These are phyloP conservation scores for Bergia sp. DNA, from an alignment of 92 coral and sea anemone genomes.

Conservation along the genomic window DNA sequence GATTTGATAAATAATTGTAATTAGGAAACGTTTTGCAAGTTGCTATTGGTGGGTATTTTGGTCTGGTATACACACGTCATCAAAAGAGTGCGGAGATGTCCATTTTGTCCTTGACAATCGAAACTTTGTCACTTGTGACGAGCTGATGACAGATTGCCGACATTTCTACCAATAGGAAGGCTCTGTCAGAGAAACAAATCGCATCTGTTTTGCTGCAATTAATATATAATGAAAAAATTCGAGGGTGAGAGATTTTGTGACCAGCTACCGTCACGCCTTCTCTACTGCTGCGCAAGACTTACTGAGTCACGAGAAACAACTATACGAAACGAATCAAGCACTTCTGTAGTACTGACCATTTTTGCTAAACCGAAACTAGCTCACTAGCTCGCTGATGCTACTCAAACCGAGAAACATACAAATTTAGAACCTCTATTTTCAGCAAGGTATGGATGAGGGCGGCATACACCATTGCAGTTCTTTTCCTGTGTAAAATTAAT, in stretches of 20 bases:
- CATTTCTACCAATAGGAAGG: conserved; percentile 60
- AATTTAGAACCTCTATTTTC: not conserved
- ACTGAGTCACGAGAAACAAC: conserved; percentile 27
- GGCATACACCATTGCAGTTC: not conserved
- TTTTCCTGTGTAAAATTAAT: conserved; percentile 2
- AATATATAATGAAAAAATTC: conserved; percentile 77
- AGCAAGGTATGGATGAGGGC: not conserved
- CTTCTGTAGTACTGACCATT: not conserved
- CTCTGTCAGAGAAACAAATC: conserved; percentile 48
- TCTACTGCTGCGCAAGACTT: not conserved
- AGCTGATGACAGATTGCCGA: conserved; percentile 63
- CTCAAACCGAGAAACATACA: not conserved
- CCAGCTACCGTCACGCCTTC: conserved; percentile 31
- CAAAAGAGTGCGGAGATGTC: conserved; percentile 58
- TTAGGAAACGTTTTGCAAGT: conserved; percentile 73
- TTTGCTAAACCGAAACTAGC: not conserved
- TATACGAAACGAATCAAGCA: not conserved
- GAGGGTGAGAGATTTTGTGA: conserved; percentile 52
- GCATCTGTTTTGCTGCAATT: conserved; percentile 87
- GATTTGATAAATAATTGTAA: conserved; percentile 90
- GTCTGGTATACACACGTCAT: conserved; percentile 55
- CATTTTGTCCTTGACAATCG: conserved; percentile 60
- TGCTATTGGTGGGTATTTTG: conserved; percentile 80
- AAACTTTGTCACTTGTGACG: conserved; percentile 58
- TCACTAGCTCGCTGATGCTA: not conserved